Percentiles rank a stretch among this genome's conserved stretches.
Conservation (phyloP, 2,113 vertebrate species). For the Corythaeola cristata region DNA sequence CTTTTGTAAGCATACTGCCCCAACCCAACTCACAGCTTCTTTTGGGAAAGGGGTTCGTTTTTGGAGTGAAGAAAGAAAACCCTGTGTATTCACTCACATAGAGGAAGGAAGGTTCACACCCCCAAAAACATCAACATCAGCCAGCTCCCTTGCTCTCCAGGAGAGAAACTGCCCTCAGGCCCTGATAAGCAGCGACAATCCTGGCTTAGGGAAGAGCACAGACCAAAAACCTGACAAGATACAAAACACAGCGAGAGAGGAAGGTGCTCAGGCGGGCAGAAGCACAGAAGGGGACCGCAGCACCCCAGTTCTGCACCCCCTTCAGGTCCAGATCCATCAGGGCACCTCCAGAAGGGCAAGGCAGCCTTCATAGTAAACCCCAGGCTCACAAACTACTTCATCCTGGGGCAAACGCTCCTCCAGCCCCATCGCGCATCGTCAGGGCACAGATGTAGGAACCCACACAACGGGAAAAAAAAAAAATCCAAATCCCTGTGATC, state of each 20-base stretch:
- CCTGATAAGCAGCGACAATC: neutral
- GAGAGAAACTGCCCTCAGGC: neutral
- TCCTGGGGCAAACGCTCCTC: fast-evolving
- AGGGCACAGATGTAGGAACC: neutral
- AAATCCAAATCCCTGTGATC: neutral
- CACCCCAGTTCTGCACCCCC: neutral
- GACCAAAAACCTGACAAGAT: neutral
- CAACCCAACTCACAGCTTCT: neutral
- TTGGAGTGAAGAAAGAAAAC: neutral
- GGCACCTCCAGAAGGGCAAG: neutral
- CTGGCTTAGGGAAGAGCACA: neutral
- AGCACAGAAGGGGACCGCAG: neutral
- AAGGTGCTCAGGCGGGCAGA: fast-evolving
- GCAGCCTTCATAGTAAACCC: neutral
- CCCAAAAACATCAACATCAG: neutral
- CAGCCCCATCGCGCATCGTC: neutral
- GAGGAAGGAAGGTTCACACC: neutral
- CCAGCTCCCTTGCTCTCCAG: neutral
- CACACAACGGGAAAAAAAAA: neutral
- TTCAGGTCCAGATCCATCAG: neutral
- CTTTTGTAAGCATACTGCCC: neutral
- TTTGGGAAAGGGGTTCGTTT: neutral
- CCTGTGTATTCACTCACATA: neutral
- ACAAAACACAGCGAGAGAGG: neutral
- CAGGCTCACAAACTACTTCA: neutral